A percentile compares a stretch with the other conserved stretches of the same genome.
Conservation (phyloP, 2,888 invertebrate genomes). For the Rhimphoctona megacephalus region DNA sequence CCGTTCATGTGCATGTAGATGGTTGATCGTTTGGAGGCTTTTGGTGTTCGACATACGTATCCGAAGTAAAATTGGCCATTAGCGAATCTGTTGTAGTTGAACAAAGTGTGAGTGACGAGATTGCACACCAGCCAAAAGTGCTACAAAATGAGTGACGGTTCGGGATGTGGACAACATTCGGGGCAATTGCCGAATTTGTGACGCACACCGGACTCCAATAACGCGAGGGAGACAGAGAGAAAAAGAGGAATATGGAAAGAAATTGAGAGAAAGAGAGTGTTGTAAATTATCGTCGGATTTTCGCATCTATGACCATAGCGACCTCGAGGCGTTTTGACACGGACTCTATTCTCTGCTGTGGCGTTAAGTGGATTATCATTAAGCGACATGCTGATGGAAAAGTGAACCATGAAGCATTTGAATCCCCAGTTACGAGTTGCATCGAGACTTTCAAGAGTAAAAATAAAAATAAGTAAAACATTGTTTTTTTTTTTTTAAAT, state of each 20-base stretch:
- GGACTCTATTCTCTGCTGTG: conserved; percentile 22
- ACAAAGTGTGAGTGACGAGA: conserved; percentile 17
- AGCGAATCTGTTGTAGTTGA: conserved; percentile 52
- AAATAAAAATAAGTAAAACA: conserved; percentile 1
- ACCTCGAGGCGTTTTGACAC: conserved; percentile 42
- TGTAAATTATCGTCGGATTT: conserved; percentile 60
- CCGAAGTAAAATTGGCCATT: conserved; percentile 66
- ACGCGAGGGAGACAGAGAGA: neutral
- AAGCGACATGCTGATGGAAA: conserved; percentile 49
- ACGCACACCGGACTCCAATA: conserved; percentile 31
- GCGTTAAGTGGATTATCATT: conserved; percentile 65
- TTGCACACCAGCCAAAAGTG: conserved; percentile 29
- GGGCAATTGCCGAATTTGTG: conserved; percentile 64
- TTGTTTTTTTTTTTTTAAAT: neutral
- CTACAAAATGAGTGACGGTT: conserved; percentile 20
- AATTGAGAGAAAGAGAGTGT: conserved; percentile 8
- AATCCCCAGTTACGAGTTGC: conserved; percentile 24
- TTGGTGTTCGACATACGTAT: conserved; percentile 37
- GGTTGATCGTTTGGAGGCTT: conserved; percentile 6
- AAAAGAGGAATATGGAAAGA: neutral
- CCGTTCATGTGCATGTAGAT: neutral
- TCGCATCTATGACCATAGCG: conserved; percentile 34
- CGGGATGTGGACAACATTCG: conserved; percentile 48
- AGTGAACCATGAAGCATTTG: conserved; percentile 11
- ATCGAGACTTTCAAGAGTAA: neutral